A percentile compares a stretch with the other conserved stretches of the same genome.
Conservation (phyloP, 2,797 vertebrate genomes). For the Brachyrhaphis roseni region DNA sequence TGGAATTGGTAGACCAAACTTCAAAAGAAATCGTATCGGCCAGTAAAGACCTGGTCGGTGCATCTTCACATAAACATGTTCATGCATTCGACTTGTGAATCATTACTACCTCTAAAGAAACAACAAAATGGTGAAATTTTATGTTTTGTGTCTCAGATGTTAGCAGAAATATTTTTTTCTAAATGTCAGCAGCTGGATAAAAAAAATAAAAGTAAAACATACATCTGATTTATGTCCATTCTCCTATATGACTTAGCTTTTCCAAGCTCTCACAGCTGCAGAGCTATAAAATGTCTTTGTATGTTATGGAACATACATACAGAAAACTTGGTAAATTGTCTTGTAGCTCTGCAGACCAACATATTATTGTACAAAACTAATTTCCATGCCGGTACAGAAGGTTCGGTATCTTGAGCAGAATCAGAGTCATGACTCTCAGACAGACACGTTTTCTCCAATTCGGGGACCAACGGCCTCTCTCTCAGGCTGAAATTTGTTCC, state of each 20-base stretch:
- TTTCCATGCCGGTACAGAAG: slow-evolving; percentile 52
- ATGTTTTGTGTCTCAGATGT: slow-evolving; percentile 19
- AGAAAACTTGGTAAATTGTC: slow-evolving; percentile 19
- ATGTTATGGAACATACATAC: slow-evolving; percentile 29
- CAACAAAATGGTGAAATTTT: slow-evolving; percentile 2
- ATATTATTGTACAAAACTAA: slow-evolving; percentile 32
- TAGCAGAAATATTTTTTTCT: background rate
- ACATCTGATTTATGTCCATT: slow-evolving; percentile 43
- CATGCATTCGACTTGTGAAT: background rate
- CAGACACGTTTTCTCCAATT: slow-evolving; percentile 37
- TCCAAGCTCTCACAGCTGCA: slow-evolving; percentile 53
- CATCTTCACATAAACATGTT: background rate
- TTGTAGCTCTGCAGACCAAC: slow-evolving; percentile 8
- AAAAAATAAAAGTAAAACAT: background rate
- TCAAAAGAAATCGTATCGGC: background rate
- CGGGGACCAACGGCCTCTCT: slow-evolving; percentile 20
- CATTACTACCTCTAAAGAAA: background rate
- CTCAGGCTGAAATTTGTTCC: slow-evolving; percentile 27
- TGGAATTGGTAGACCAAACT: background rate
- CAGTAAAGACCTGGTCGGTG: background rate
- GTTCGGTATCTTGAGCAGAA: slow-evolving; percentile 42
- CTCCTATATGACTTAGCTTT: slow-evolving; percentile 45
- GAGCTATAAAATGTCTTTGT: slow-evolving; percentile 23
- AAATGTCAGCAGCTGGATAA: slow-evolving; percentile 1
- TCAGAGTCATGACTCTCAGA: slow-evolving; percentile 56